Percentiles rank a stretch among this genome's conserved stretches.
phyloP scores from a whole-genome alignment of 2,113 vertebrate genomes.

The Okapia johnstoni region DNA sequence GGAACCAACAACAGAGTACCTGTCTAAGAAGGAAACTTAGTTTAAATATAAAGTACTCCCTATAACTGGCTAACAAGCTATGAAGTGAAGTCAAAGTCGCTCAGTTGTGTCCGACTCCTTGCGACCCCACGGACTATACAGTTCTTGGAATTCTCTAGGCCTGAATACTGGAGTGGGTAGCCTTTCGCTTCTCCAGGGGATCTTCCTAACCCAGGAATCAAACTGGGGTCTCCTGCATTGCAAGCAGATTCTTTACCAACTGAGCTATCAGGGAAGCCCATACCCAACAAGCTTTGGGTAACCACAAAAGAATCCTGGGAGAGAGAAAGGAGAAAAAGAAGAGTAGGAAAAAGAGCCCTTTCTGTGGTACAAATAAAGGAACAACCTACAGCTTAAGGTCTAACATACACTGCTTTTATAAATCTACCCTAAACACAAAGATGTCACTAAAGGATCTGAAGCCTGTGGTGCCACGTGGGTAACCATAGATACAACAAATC shows the following conservation, averaged over 20 bases:
- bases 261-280: not conserved
- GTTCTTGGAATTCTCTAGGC: not conserved
- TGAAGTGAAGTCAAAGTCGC: not conserved
- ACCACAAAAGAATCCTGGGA: not conserved
- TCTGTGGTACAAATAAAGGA: not conserved
- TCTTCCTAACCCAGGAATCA: not conserved
- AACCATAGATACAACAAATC: not conserved
- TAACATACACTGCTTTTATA: not conserved
- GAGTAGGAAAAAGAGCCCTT: not conserved
- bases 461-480: not conserved
- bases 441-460: not conserved
- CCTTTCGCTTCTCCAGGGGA: not conserved
- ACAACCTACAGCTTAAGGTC: not conserved
- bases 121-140: not conserved
- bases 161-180: not conserved
- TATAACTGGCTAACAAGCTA: not conserved
- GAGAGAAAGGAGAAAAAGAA: not conserved
- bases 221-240: not conserved
- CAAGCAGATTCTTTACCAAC: not conserved
- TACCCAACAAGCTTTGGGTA: not conserved
- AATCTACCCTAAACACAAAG: not conserved
- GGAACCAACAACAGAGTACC: not conserved
- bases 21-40: not conserved
- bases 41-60: not conserved
- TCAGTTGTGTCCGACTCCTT: not conserved